These are phyloP conservation scores for Aphrophora alni DNA, from an alignment of 2,888 invertebrate species.

Conservation along the genomic window DNA sequence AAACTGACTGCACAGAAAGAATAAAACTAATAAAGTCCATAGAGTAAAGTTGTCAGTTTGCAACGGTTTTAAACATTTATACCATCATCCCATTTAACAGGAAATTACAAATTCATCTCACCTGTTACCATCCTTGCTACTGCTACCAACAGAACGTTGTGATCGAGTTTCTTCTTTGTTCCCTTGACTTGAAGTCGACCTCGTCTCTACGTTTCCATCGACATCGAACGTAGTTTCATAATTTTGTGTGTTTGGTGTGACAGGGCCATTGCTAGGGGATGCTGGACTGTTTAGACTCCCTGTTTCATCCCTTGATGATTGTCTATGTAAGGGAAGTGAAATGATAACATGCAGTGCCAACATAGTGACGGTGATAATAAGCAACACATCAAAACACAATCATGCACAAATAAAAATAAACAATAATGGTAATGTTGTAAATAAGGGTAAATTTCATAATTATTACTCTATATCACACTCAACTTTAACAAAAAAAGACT, in stretches of 20 bases:
- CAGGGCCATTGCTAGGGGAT: conserved; percentile 47
- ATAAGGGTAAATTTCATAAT: too few species aligned
- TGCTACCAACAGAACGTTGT: conserved; percentile 64
- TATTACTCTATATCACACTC: too few species aligned
- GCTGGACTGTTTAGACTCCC: conserved; percentile 46
- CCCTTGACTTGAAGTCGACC: conserved; percentile 80
- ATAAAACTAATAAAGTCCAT: too few species aligned
- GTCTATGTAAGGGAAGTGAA: conserved; percentile 56
- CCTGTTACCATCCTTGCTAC: conserved; percentile 76
- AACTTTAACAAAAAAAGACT: too few species aligned
- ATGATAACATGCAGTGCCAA: conserved; percentile 14
- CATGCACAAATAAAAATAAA: conserved; percentile 22
- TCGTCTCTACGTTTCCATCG: conserved; percentile 91
- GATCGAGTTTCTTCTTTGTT: conserved; percentile 69
- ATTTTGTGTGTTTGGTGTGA: conserved; percentile 66
- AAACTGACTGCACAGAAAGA: too few species aligned
- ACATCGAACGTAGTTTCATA: conserved; percentile 88
- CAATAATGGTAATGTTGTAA: background rate
- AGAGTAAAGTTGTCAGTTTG: too few species aligned
- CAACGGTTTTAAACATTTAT: too few species aligned
- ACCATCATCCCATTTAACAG: too few species aligned
- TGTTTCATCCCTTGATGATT: conserved; percentile 56
- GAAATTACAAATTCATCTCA: conserved; percentile 62
- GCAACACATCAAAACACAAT: conserved; percentile 8
- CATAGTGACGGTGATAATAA: background rate